These are phyloP conservation scores for Pteromalus puparum DNA, from an alignment of 1,140 invertebrate genomes.

Conservation along the genomic window DNA sequence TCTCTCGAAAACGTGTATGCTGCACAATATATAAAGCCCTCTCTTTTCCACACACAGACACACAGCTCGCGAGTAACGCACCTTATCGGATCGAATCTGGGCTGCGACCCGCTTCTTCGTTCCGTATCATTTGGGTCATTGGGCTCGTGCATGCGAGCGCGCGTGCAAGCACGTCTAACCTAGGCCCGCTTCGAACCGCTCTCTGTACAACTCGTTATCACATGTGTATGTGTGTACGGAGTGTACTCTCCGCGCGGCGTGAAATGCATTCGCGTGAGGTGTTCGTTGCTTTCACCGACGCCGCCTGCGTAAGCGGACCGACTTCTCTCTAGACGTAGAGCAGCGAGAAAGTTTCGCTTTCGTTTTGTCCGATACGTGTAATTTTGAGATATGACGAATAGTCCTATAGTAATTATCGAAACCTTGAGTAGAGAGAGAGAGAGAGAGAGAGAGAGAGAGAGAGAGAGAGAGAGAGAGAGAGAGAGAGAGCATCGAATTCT, in stretches of 20 bases:
- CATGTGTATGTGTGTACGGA: too few relatives aligned
- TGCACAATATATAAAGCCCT: not conserved
- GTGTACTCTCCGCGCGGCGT: not conserved
- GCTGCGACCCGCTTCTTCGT: constrained; percentile 65
- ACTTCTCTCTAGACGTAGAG: not conserved
- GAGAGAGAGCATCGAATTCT: too few relatives aligned
- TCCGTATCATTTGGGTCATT: constrained; percentile 68
- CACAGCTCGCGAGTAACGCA: not conserved
- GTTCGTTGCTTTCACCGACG: not conserved
- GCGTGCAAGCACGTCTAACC: constrained; percentile 43
- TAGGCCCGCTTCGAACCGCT: constrained; percentile 38
- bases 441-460: too few relatives aligned
- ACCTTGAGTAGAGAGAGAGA: too few relatives aligned
- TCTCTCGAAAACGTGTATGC: constrained; percentile 47
- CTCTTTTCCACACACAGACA: not conserved
- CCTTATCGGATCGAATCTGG: constrained; percentile 62
- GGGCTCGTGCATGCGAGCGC: constrained; percentile 55
- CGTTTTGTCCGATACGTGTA: not conserved
- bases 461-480: too few relatives aligned
- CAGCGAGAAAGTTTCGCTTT: not conserved
- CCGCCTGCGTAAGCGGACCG: not conserved
- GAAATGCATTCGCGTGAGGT: not conserved
- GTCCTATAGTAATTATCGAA: too few relatives aligned
- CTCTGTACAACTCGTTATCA: not conserved
- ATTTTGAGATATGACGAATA: too few relatives aligned